Evolutionary conservation across 2,113 vertebrate genomes (phyloP).

Genomic region (Uropsilus gracilis): DNA sequence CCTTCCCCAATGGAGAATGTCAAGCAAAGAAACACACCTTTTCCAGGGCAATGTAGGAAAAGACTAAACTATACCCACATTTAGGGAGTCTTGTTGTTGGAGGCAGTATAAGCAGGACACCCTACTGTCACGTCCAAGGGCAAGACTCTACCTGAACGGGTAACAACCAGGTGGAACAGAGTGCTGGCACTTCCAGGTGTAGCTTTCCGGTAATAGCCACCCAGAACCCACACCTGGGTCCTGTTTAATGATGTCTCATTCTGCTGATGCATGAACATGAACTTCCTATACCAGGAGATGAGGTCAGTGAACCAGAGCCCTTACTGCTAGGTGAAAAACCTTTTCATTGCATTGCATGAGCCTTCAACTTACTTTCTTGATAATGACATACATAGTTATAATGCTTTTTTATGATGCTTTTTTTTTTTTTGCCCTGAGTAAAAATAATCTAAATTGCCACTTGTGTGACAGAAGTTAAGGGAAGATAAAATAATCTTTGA

Average conservation of each 20-base stretch:
- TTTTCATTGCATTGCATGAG: not conserved
- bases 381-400: not conserved
- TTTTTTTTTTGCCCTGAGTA: not conserved
- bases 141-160: too few relatives aligned
- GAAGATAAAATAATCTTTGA: not conserved
- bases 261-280: not conserved
- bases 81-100: not conserved
- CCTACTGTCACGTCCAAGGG: not conserved
- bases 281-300: not conserved
- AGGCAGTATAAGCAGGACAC: not conserved
- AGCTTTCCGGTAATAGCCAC: not conserved
- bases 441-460: not conserved
- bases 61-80: not conserved
- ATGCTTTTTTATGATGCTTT: not conserved
- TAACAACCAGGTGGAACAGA: not conserved
- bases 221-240: not conserved
- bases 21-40: not conserved
- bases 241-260: not conserved
- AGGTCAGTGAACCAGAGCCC: not conserved
- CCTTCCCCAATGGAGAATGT: not conserved
- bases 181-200: accelerated
- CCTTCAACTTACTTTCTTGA: not conserved
- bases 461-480: not conserved
- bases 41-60: not conserved
- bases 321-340: not conserved